Evolutionary conservation across 2,888 invertebrate genomes (phyloP), one percentile per base, ranked within the genome.

Genomic region (Emesis furor): DNA sequence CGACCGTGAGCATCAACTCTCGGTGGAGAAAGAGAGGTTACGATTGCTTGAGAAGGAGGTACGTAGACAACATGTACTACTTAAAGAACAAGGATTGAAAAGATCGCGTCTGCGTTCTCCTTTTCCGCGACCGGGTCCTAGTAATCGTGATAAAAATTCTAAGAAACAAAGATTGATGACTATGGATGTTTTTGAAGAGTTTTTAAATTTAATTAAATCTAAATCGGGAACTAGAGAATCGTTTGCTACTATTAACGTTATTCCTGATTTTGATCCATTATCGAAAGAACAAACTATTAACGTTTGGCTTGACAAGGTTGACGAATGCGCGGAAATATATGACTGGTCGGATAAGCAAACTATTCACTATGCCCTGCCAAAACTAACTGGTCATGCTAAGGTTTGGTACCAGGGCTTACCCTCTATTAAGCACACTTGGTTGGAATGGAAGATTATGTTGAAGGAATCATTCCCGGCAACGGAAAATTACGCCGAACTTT

Each of bases 371-470:
- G 24, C 82, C 0, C 51, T 82, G 1, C 77, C 82, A 3, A 79
- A 82, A 46, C 51, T 82, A 1, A 35, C 12, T 1, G 84, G 89
- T 0, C 6, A 82, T 5, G 89, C 90, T 3, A 88, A 85, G 42
- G 14, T 74, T 0, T 90, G 88, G 89, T 89, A 88, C 55, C 87
- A 88, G 37, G 84, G 85, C 1, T 69, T 88, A 17, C 82, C 89
- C 1, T 72, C 84, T 14, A 3, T 89, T 8, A 7, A 77, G 14
- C 67, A 62, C 73, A 79, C 80, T n/a, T 88, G 87, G 87, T 0
- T 32, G 0, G 84, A 89, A 74, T 88, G 87, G 87, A 87, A 89
- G 62, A 76, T 7, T 1, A 87, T 89, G 3, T 7, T 74, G 10
- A 62, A 2, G 1, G 84, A 86, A 62, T 81, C 88, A 5, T 89